A percentile compares a stretch with the other conserved stretches of the same genome.
phyloP scores from a whole-genome alignment of 2,888 invertebrate genomes.

The Lasioglossum leucozonium region DNA sequence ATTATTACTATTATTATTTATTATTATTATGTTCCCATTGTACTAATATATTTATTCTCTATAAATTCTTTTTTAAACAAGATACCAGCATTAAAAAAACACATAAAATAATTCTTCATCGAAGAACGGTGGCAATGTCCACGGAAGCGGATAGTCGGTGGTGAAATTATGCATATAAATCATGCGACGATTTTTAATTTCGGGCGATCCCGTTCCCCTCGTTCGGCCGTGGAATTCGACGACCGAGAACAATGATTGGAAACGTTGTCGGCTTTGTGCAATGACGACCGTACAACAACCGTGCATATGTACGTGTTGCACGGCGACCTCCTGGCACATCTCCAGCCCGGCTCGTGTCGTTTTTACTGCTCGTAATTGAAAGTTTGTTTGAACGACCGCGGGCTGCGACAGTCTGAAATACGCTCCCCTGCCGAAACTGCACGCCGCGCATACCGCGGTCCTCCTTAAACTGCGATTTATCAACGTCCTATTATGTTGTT shows the following conservation, averaged over 20 bases:
- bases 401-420: constrained; percentile 49
- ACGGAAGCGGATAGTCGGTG: neutral
- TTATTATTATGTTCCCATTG: no score
- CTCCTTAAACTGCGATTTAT: constrained; percentile 7
- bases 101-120: no score
- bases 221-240: neutral
- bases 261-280: constrained; percentile 27
- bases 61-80: no score
- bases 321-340: constrained; percentile 57
- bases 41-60: no score
- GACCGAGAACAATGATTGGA: constrained; percentile 27
- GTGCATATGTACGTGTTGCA: constrained; percentile 69
- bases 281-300: constrained; percentile 25
- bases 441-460: neutral
- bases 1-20: no score
- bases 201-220: neutral
- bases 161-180: neutral
- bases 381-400: constrained; percentile 53
- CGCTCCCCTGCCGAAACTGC: neutral
- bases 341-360: constrained; percentile 53
- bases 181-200: constrained; percentile 20
- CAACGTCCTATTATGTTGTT: neutral
- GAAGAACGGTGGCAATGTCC: no score
- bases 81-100: no score
- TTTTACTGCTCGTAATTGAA: constrained; percentile 63